A percentile compares a stretch with the other conserved stretches of the same genome.
phyloP scores from a whole-genome alignment of 2,797 vertebrate genomes.

The Tympanoctomys barrerae region DNA sequence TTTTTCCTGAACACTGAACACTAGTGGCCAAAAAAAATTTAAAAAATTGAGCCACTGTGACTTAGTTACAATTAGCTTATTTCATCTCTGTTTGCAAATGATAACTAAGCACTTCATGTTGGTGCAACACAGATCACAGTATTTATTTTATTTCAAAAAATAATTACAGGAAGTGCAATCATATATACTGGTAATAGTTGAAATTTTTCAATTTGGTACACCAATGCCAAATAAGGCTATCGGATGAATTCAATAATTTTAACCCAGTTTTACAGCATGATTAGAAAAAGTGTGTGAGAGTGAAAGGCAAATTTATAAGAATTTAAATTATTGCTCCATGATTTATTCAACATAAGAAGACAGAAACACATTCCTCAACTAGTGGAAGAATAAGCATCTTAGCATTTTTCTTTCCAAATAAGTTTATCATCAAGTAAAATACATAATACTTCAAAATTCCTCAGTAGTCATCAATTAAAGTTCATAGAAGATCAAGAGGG shows the following conservation, averaged over 20 bases:
- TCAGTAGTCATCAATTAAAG: neutral
- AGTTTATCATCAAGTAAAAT: conserved; percentile 22
- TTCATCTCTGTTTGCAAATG: neutral
- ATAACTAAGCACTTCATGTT: neutral
- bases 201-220: neutral
- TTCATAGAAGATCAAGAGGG: neutral
- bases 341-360: neutral
- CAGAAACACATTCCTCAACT: neutral
- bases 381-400: neutral
- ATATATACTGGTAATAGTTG: neutral
- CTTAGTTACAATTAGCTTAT: neutral
- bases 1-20: neutral
- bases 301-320: neutral
- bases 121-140: neutral
- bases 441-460: neutral
- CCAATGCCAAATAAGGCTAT: neutral
- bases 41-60: neutral
- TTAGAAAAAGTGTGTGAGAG: neutral
- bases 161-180: neutral
- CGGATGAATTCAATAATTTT: neutral
- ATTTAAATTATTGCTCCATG: neutral
- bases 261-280: neutral
- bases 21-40: neutral
- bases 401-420: neutral
- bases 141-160: neutral